Evolutionary conservation across 2,797 vertebrate species (phyloP), one percentile per base, ranked within the genome.

Genomic region (Chanos chanos): DNA sequence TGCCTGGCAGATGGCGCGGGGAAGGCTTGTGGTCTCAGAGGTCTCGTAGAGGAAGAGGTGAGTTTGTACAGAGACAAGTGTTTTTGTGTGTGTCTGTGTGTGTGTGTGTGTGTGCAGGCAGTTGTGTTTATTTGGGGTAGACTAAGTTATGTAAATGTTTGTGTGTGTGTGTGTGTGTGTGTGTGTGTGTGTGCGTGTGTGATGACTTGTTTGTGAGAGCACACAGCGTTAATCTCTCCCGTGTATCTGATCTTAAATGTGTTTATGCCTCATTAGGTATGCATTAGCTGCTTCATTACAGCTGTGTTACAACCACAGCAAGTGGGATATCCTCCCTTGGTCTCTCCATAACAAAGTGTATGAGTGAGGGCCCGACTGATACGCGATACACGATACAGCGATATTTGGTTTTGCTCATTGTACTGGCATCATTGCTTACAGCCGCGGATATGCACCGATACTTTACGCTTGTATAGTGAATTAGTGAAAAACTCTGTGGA

Each of bases 221-320:
- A n/a, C n/a, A n/a, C n/a, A n/a, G n/a, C n/a, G 49, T 64, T 64
- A 60, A 49, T 47, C 56, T 60, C 34, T 47, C 44, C 57, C 39
- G 62, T 49, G 62, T 59, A 59, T 41, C 39, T 53, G 58, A 70
- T 72, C 64, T 83, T 85, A 81, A 85, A 86, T 85, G 79, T 74
- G 74, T 87, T 85, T 82, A 85, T 57, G 81, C 85, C 83, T 90
- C 86, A 90, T 90, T 88, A 87, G 86, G 86, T 89, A 88, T 89
- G 84, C 83, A 90, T 90, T 90, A 88, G 83, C 84, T 87, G 84
- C 81, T 84, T 90, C 87, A 88, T 88, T 90, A 86, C 80, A 78
- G 77, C 81, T 75, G 74, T 68, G 83, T 76, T 75, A 76, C 72
- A 79, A 76, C 68, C 63, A 83, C 64, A 60, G 73, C 68, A 80